phyloP scores from a whole-genome alignment of 2,113 vertebrate species.

The Tragelaphus strepsiceros region DNA sequence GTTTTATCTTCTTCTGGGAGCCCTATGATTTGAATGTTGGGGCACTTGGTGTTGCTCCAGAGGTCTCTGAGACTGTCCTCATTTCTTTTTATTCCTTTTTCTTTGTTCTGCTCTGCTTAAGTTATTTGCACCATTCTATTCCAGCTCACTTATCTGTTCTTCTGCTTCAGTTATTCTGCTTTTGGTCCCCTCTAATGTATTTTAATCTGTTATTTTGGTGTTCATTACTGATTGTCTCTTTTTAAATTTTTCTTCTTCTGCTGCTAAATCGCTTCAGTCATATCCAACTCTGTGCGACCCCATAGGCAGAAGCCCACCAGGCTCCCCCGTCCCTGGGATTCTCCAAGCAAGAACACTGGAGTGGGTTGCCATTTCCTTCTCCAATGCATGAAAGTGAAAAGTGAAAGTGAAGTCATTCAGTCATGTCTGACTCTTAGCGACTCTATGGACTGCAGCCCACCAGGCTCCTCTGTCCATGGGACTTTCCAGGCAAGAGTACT shows the following conservation, averaged over 20 bases:
- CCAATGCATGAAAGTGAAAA: not conserved
- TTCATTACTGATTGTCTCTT: not conserved
- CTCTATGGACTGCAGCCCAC: not conserved
- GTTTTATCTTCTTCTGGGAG: not conserved
- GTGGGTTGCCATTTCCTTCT: not conserved
- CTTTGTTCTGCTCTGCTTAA: not conserved
- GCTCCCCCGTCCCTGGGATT: not conserved
- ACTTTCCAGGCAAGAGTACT: not conserved
- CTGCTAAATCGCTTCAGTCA: fast-evolving
- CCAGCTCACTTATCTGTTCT: not conserved
- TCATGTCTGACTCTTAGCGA: fast-evolving
- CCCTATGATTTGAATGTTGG: not conserved
- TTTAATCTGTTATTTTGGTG: not conserved
- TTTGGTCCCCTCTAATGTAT: not conserved
- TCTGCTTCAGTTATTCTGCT: not conserved
- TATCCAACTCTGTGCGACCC: fast-evolving
- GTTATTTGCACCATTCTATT: not conserved
- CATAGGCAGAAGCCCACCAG: not conserved
- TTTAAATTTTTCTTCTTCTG: not conserved
- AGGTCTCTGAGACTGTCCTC: not conserved
- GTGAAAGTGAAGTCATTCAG: not conserved
- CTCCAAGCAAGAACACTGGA: not conserved
- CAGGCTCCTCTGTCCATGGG: not conserved
- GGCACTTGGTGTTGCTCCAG: not conserved
- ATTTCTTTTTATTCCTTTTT: not conserved